These are phyloP conservation scores for Tauraco hartlaubi DNA, from an alignment of 2,797 vertebrate genomes.

Conservation along the genomic window DNA sequence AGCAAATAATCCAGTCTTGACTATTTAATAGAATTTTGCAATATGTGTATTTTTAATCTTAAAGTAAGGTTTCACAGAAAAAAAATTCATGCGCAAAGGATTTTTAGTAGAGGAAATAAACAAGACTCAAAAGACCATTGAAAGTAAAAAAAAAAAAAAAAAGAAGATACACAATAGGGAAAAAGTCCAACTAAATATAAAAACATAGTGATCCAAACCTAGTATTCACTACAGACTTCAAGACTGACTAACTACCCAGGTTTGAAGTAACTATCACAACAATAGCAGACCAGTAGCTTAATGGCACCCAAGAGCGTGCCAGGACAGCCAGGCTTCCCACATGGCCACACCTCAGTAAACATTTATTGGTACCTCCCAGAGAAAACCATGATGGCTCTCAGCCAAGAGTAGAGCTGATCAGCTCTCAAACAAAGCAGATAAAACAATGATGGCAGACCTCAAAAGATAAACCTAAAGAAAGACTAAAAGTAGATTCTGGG, in stretches of 20 bases:
- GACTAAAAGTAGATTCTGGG: neutral
- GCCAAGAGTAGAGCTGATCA: neutral
- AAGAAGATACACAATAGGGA: neutral
- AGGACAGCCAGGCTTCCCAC: neutral
- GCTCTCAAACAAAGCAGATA: neutral
- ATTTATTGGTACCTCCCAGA: neutral
- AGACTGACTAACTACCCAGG: neutral
- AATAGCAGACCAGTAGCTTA: neutral
- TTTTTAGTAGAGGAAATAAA: neutral
- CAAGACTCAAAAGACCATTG: neutral
- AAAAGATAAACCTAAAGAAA: neutral
- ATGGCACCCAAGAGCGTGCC: neutral
- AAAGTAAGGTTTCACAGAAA: neutral
- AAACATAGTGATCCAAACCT: neutral
- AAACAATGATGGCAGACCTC: neutral
- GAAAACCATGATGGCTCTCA: neutral
- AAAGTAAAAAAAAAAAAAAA: neutral
- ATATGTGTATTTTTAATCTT: conserved; percentile 11
- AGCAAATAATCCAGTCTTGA: neutral
- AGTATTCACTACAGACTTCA: neutral
- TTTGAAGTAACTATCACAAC: neutral
- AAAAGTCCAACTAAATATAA: neutral
- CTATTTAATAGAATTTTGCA: neutral
- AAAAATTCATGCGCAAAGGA: neutral
- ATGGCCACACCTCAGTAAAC: neutral